Conservation (phyloP, 2,888 invertebrate species). For the Apamea anceps region DNA sequence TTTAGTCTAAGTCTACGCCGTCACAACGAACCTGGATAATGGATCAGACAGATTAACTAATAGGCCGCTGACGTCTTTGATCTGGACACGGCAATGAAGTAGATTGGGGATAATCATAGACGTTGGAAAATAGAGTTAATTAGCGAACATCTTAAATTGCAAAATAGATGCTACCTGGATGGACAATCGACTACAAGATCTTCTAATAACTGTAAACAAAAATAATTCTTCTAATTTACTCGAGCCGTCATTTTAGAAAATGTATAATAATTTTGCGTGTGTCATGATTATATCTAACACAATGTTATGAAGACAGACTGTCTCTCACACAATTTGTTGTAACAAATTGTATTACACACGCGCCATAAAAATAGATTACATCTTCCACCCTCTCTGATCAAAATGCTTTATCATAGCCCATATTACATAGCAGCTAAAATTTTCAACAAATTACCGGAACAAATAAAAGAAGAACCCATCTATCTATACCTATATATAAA, state of each 20-base stretch:
- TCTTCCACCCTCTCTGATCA: no score
- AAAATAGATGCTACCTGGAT: neutral
- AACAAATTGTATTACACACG: slow-evolving; percentile 8
- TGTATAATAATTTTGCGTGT: neutral
- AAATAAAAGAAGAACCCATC: no score
- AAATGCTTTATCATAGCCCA: no score
- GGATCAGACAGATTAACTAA: slow-evolving; percentile 11
- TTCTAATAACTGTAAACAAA: neutral
- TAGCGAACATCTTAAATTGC: neutral
- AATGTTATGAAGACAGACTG: neutral
- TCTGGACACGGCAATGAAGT: slow-evolving; percentile 12
- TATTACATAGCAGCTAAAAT: no score
- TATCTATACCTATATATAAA: no score
- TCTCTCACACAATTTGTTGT: slow-evolving; percentile 8
- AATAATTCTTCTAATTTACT: neutral
- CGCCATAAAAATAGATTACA: no score
- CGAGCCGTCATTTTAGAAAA: neutral
- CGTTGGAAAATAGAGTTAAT: slow-evolving; percentile 4
- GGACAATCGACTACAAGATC: neutral
- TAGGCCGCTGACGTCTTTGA: slow-evolving; percentile 15
- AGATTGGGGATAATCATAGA: slow-evolving; percentile 20
- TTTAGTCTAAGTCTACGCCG: slow-evolving; percentile 14
- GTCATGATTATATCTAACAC: neutral
- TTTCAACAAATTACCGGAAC: no score
- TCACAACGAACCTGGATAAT: slow-evolving; percentile 13